Evolutionary conservation across 2,113 vertebrate genomes (phyloP), one percentile per base, ranked within the genome.

Genomic region (Mesoclemmys tuberculata): DNA sequence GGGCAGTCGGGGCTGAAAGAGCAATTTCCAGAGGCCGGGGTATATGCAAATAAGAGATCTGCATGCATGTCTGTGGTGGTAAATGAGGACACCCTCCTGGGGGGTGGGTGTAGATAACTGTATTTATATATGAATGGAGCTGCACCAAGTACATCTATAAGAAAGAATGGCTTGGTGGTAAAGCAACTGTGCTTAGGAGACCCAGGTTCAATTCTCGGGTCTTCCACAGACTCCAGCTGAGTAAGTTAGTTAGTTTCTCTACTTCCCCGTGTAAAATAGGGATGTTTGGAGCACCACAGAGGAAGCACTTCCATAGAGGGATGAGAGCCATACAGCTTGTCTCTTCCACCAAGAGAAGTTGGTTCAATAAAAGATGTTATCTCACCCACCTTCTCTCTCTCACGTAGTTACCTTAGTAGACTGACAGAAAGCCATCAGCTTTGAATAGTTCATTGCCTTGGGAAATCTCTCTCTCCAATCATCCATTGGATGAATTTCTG

Each of bases 1-100:
- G 58, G 16, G 13, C 93, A 83, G 61, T 13, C 46, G 21, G 31
- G 51, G 49, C 4, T 1, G 78, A 54, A 29, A 88, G 8, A 6
- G 41, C 27, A 2, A 77, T 29, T 41, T 27, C 49, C 35, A 3
- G 21, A 35, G 84, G 51, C 9, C 4, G 68, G 71, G 9, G 48
- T 5, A 27, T 2, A 44, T 1, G 2, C 2, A 41, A 44, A 71
- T 85, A 38, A 8, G 1, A 1, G 55, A 26, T 18, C 2, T 4
- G 38, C 21, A 6, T 5, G 10, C 5, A 86, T 48, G 44, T 5
- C 4, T 2, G 22, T 18, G 4, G 14, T 51, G 74, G 16, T 12
- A 7, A 12, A 10, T 26, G 6, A 3, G 21, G 2, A 3, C 16
- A 41, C 11, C 21, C 10, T 3, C 4, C 31, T 5, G 8, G 27